These are phyloP conservation scores for Sarcophaga carnaria DNA, from an alignment of 2,888 invertebrate genomes.

Conservation along the genomic window DNA sequence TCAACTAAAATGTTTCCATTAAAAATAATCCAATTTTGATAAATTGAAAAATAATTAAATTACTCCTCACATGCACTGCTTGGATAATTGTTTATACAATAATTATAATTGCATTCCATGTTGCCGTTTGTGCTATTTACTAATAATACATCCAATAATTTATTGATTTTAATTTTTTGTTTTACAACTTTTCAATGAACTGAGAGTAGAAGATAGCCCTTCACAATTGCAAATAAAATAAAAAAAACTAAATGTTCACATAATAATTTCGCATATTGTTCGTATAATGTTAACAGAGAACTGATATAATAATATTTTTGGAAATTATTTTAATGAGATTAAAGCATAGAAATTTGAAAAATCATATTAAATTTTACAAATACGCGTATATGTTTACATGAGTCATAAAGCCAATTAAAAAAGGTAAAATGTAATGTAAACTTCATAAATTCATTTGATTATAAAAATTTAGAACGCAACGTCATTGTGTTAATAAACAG, in stretches of 20 bases:
- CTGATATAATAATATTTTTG: not conserved
- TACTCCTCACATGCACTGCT: not conserved
- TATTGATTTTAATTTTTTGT: not conserved
- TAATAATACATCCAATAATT: not conserved
- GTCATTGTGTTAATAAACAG: too few species aligned
- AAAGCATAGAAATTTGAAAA: conserved; percentile 44
- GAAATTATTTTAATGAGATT: conserved; percentile 55
- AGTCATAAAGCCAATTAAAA: conserved; percentile 48
- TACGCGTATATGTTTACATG: not conserved
- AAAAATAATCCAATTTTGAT: not conserved
- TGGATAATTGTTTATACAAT: not conserved
- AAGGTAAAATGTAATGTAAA: conserved; percentile 2
- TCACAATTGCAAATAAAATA: not conserved
- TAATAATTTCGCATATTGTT: not conserved
- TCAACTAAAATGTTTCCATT: not conserved
- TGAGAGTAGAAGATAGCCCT: not conserved
- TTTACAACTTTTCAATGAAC: not conserved
- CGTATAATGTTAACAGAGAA: not conserved
- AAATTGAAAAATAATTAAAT: not conserved
- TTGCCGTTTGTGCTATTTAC: not conserved
- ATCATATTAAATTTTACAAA: conserved; percentile 42
- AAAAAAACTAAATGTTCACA: not conserved
- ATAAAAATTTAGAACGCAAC: not conserved
- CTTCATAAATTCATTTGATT: not conserved
- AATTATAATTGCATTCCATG: not conserved